These are phyloP conservation scores for Ammodytes marinus DNA, from an alignment of 2,113 vertebrate genomes.

Conservation along the genomic window DNA sequence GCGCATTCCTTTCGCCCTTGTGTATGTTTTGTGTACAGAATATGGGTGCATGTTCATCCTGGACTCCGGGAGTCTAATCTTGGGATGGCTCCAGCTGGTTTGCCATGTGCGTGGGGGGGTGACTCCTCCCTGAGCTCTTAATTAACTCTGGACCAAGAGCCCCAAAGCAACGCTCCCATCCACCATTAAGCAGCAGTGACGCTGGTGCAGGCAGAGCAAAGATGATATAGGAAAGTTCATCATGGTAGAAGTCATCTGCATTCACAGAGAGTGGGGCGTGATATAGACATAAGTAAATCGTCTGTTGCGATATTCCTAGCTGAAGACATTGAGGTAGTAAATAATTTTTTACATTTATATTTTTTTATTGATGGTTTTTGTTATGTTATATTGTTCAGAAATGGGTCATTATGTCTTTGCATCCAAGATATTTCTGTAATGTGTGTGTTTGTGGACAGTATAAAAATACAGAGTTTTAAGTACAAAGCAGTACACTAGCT, in stretches of 20 bases:
- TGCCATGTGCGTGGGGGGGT: slow-evolving; percentile 46
- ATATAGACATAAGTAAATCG: slow-evolving; percentile 45
- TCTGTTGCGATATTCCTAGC: slow-evolving; percentile 9
- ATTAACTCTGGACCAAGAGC: slow-evolving; percentile 79
- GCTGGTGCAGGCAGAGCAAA: slow-evolving; percentile 20
- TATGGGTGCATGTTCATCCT: slow-evolving; percentile 63
- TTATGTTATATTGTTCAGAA: background rate
- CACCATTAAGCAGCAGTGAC: slow-evolving; percentile 36
- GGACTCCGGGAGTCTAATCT: slow-evolving; percentile 80
- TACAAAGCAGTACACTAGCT: background rate
- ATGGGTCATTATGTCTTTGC: background rate
- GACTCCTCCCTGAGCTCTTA: slow-evolving; percentile 80
- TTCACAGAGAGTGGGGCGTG: slow-evolving; percentile 18
- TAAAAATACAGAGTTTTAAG: background rate
- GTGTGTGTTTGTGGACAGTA: background rate
- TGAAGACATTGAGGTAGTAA: background rate
- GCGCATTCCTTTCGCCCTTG: slow-evolving; percentile 31
- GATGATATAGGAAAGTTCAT: slow-evolving; percentile 23
- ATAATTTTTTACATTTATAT: background rate
- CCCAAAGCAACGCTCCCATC: slow-evolving; percentile 62
- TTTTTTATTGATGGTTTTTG: background rate
- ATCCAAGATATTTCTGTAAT: background rate
- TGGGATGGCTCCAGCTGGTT: slow-evolving; percentile 77
- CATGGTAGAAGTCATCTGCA: slow-evolving; percentile 14
- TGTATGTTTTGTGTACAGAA: slow-evolving; percentile 61